Evolutionary conservation across 1,140 invertebrate species (phyloP), one percentile per base, ranked within the genome.

Genomic region (Lucilia sericata): DNA sequence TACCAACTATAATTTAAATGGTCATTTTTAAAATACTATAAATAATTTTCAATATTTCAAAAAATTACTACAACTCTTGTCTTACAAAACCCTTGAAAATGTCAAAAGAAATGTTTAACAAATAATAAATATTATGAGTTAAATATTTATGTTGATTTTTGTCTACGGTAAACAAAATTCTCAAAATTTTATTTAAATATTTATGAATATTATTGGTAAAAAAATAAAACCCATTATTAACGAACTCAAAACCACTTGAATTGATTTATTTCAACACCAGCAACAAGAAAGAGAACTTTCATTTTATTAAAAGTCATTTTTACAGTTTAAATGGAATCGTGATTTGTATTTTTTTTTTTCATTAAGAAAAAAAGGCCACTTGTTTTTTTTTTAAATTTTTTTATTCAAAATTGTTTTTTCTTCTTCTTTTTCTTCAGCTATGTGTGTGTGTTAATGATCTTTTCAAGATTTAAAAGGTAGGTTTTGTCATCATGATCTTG

Each of bases 181-280:
- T 60, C 13, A 60, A 60, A 60, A 60, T 8, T 60, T 60, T n/a
- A 60, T 60, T 60, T 14, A 60, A 60, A n/a, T 17, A 17, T 60
- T 60, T 42, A 17, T 60, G n/a, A 42, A 42, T 42, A 42, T 10
- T 7, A 60, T n/a, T 60, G 55, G 5, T 14, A 60, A 60, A 60
- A n/a, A n/a, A 60, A 60, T 60, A 60, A 55, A 55, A 14, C 14
- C 55, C 55, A 60, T 60, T 60, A n/a, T 60, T 60, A 60, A 60
- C 55, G 55, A 60, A 60, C 14, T n/a, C 51, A 60, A 60, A 51
- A 60, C 55, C 55, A 60, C 55, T 60, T 60, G 55, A 60, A 60
- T 60, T 60, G 55, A 60, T 60, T 60, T 60, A 60, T 60, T 60
- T 60, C 13, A 60, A 14, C 5, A 60, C 12, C 12, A 17, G 14